These are phyloP conservation scores for Naso thynnoides DNA, from an alignment of 2,797 vertebrate species.

Conservation along the genomic window DNA sequence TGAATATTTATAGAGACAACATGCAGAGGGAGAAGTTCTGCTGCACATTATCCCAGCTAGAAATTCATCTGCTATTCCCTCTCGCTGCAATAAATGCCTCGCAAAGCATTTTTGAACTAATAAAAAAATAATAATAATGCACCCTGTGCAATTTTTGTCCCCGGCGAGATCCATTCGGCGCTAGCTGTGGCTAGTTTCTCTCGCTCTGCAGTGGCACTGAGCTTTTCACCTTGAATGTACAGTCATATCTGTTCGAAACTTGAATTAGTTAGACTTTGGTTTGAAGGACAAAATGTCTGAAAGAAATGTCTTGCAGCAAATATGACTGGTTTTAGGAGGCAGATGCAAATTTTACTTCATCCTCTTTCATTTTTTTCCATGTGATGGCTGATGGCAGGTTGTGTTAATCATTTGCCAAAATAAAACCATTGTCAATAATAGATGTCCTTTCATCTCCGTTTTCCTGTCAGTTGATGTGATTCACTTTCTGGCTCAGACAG, in stretches of 20 bases:
- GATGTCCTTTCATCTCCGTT: conserved; percentile 13
- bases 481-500: conserved; percentile 23
- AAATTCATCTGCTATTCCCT: conserved; percentile 55
- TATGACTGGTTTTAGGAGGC: not conserved
- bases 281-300: conserved; percentile 44
- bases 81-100: conserved; percentile 58
- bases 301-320: conserved; percentile 6
- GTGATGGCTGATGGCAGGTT: conserved; percentile 11
- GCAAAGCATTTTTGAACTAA: conserved; percentile 60
- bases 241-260: conserved; percentile 9
- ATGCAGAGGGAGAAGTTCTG: conserved; percentile 49
- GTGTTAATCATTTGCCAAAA: conserved; percentile 25
- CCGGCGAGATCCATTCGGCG: conserved; percentile 44
- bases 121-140: conserved; percentile 62
- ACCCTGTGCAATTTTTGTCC: conserved; percentile 49
- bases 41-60: conserved; percentile 69
- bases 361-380: conserved; percentile 26
- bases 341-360: conserved; percentile 6
- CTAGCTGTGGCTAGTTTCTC: conserved; percentile 35
- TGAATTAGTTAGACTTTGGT: conserved; percentile 30
- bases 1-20: conserved; percentile 72
- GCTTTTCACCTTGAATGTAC: conserved; percentile 63
- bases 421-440: conserved; percentile 14
- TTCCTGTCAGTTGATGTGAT: conserved; percentile 20
- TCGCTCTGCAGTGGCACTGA: conserved; percentile 38